Evolutionary conservation across 2,113 vertebrate species (phyloP).

Genomic region (Rhinolophus sinicus): DNA sequence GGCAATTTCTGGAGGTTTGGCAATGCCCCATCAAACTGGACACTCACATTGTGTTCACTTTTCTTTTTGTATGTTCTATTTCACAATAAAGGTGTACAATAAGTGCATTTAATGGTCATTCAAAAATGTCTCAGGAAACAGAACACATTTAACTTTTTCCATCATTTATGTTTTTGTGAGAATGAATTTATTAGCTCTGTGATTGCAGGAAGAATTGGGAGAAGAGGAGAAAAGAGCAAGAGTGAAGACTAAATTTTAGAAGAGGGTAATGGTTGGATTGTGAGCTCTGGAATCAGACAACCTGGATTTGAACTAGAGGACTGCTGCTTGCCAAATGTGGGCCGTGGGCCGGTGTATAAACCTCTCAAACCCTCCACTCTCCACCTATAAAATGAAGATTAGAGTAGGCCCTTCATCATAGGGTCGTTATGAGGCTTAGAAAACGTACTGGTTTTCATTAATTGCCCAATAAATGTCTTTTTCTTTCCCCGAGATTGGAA

Average conservation of each 20-base stretch:
- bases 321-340: not conserved
- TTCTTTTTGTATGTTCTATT: not conserved
- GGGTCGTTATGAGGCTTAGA: not conserved
- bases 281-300: not conserved
- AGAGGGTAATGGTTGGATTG: not conserved
- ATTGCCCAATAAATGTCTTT: not conserved
- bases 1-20: not conserved
- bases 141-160: not conserved
- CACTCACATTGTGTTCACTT: not conserved
- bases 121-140: not conserved
- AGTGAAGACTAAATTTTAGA: not conserved
- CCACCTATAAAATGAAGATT: not conserved
- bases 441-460: not conserved
- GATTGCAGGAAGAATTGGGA: not conserved
- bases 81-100: slow-evolving; percentile 3
- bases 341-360: not conserved
- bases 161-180: not conserved
- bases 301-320: not conserved
- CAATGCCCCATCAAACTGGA: not conserved
- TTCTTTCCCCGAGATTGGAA: not conserved
- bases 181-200: not conserved
- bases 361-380: not conserved
- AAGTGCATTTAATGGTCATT: not conserved
- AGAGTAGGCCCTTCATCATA: not conserved
- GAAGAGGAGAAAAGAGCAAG: not conserved